Percentiles rank a stretch among this genome's conserved stretches.
These are phyloP conservation scores for Gasterosteus nipponicus DNA, from an alignment of 2,113 vertebrate genomes.

Conservation along the genomic window DNA sequence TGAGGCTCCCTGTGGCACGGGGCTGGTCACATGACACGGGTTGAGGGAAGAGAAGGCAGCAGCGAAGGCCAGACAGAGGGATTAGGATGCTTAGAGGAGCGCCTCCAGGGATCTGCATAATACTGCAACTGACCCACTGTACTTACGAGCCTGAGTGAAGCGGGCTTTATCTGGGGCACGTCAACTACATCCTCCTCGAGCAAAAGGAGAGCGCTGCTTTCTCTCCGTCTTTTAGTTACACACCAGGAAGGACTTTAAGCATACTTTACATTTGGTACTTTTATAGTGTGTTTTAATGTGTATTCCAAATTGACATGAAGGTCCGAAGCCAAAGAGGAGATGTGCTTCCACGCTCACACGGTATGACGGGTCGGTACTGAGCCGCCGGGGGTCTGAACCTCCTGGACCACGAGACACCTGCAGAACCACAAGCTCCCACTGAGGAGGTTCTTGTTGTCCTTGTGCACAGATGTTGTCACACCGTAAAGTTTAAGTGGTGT, in stretches of 20 bases:
- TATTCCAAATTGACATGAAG: background rate
- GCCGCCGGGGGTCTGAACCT: background rate
- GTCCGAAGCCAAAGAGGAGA: background rate
- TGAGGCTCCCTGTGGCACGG: background rate
- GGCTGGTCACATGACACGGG: background rate
- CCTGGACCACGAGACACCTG: too few relatives aligned
- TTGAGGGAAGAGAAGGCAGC: conserved; percentile 5
- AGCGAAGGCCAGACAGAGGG: conserved; percentile 7
- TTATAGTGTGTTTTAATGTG: background rate
- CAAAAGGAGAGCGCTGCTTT: background rate
- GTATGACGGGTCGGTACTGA: background rate
- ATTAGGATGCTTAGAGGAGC: conserved; percentile 20
- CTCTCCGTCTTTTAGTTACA: background rate
- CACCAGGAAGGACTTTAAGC: background rate
- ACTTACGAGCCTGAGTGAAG: background rate
- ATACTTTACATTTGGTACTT: background rate
- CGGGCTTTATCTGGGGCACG: background rate
- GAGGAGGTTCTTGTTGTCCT: background rate
- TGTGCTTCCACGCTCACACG: background rate
- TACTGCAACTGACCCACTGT: conserved; percentile 9
- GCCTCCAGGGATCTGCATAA: conserved; percentile 11
- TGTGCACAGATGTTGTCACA: background rate
- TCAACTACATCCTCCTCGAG: background rate
- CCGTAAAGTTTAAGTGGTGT: too few relatives aligned
- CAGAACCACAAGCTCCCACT: background rate